These are phyloP conservation scores for Coptotermes formosanus DNA, from an alignment of 1,140 invertebrate species.

Conservation along the genomic window DNA sequence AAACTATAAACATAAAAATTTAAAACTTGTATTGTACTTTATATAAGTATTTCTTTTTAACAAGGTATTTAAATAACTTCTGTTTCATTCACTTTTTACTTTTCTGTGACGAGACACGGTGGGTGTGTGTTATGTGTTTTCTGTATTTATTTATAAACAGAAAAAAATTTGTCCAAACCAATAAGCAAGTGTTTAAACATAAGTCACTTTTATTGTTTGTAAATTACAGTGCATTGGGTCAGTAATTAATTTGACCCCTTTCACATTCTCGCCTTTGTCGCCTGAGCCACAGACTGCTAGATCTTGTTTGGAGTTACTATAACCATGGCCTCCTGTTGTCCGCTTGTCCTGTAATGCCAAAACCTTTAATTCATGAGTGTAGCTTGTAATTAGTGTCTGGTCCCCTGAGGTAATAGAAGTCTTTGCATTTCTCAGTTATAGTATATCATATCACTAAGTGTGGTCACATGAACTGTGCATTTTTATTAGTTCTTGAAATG, in stretches of 20 bases:
- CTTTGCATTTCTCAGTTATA: too few relatives aligned
- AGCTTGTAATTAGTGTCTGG: too few relatives aligned
- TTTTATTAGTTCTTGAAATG: too few relatives aligned
- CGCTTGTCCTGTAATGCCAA: neutral
- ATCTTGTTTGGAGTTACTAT: neutral
- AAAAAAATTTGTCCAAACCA: neutral
- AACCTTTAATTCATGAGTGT: neutral
- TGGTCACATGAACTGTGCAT: too few relatives aligned
- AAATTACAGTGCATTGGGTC: constrained; percentile 26
- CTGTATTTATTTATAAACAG: neutral
- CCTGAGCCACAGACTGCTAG: neutral
- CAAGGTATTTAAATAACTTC: neutral
- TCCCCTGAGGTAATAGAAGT: too few relatives aligned
- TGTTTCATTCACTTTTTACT: neutral
- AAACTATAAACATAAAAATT: neutral
- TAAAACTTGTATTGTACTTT: neutral
- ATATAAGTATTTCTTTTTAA: neutral
- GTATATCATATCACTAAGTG: too few relatives aligned
- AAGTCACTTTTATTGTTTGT: constrained; percentile 25
- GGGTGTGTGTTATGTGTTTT: neutral
- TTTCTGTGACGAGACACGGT: neutral
- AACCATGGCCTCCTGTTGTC: neutral
- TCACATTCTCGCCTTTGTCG: neutral
- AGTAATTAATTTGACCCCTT: constrained; percentile 32
- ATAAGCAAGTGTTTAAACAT: constrained; percentile 18